Base-by-base conservation (phyloP, 2,113 vertebrate species). In the Camelus bactrianus region DNA sequence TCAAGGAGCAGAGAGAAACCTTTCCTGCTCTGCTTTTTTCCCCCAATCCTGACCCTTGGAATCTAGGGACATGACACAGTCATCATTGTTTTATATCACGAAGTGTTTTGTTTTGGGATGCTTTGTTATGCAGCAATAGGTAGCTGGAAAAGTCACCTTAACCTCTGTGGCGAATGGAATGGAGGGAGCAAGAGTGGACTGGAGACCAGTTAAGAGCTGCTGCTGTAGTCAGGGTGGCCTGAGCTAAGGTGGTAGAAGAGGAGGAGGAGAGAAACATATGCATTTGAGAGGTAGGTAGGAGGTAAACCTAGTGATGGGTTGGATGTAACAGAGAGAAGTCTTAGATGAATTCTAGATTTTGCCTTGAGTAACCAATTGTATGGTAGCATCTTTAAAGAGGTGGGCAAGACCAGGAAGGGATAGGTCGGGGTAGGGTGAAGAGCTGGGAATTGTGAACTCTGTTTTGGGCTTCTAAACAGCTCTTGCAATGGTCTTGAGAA, bases 151-250 rank as follows among this genome's bases (percentile, higher is more conserved):
- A 87, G 28, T 79, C 38, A 50, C 32, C n/a, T 24, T 95, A 50
- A n/a, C 14, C 82, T 94, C 11, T 28, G n/a, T 86, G 54, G 80
- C 95, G n/a, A 89, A 86, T 72, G 60, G 17, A 76, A 38, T 70
- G 24, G 46, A 86, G 5, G 48, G 38, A 76, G 17, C 7, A 75
- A 58, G 62, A 90, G 30, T 83, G 26, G 28, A 93, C 46, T 5
- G 90, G 60, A 93, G 9, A 76, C 14, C 58, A 42, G 56, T 85
- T 80, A 67, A 84, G 70, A 50, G 30, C 30, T 95, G 75, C 46
- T 86, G 38, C 28, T 94, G 2, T 69, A 26, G 19, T 77, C 11
- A 65, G 15, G 2, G 16, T 92, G 46, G 0, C 48, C 72, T 70
- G 60, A 30, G 17, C 38, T 86, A 72, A 77, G n/a, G 48, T 38